Conservation (phyloP, 2,888 invertebrate genomes). For the Oscheius onirici region DNA sequence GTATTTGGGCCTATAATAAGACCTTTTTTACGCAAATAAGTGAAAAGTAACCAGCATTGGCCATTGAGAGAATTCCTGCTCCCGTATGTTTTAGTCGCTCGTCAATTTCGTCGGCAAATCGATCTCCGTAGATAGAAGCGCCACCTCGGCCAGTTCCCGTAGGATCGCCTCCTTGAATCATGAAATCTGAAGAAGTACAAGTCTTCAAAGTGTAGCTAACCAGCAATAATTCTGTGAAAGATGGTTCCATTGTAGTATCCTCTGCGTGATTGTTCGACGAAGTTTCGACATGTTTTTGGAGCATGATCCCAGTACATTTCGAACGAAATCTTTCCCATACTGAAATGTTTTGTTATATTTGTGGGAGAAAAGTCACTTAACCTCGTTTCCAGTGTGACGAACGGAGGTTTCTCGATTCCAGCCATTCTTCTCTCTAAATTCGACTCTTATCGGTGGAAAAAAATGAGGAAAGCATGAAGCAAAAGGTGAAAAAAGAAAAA, state of each 20-base stretch:
- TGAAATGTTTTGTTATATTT: constrained; percentile 16
- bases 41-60: constrained; percentile 80
- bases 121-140: constrained; percentile 92
- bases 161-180: constrained; percentile 86
- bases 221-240: constrained; percentile 91
- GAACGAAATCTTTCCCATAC: constrained; percentile 88
- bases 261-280: constrained; percentile 84
- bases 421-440: constrained; percentile 17
- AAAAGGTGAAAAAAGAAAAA: background rate
- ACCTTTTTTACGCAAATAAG: background rate
- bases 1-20: constrained; percentile 82
- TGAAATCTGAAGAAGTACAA: constrained; percentile 73
- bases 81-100: constrained; percentile 94
- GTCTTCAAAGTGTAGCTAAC: constrained; percentile 76
- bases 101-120: constrained; percentile 94
- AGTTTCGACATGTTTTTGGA: constrained; percentile 95
- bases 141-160: constrained; percentile 96
- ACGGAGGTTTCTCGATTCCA: constrained; percentile 42
- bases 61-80: constrained; percentile 82
- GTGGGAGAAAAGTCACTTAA: background rate
- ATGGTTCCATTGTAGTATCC: constrained; percentile 91
- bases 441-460: background rate
- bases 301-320: constrained; percentile 99
- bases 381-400: constrained; percentile 49
- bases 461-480: background rate